These are phyloP conservation scores for Dascillus cervinus DNA, from an alignment of 2,888 invertebrate species.

Conservation along the genomic window DNA sequence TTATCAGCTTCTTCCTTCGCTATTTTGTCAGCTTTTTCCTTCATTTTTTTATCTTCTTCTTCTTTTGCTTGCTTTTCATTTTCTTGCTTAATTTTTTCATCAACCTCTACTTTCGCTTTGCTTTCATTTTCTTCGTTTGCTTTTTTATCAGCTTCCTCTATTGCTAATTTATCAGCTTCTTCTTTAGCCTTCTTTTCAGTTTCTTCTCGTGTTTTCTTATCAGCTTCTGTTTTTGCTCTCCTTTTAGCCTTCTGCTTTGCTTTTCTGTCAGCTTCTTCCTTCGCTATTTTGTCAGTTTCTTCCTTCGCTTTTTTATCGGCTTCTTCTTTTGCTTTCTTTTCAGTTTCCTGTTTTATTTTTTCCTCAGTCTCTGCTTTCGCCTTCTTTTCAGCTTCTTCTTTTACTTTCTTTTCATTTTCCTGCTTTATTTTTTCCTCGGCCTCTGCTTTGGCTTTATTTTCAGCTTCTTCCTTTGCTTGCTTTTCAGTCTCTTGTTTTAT, in stretches of 20 bases:
- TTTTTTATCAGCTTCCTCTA: slow-evolving; percentile 30
- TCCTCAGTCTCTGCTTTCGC: slow-evolving; percentile 32
- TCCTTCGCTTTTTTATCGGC: slow-evolving; percentile 33
- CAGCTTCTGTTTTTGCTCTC: slow-evolving; percentile 35
- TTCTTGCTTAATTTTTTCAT: slow-evolving; percentile 28
- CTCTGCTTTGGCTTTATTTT: slow-evolving; percentile 10
- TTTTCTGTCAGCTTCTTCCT: slow-evolving; percentile 23
- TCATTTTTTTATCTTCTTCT: slow-evolving; percentile 7
- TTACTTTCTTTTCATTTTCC: slow-evolving; percentile 5
- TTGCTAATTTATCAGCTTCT: slow-evolving; percentile 20
- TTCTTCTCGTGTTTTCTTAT: slow-evolving; percentile 33
- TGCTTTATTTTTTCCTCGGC: slow-evolving; percentile 6
- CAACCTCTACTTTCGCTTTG: slow-evolving; percentile 37
- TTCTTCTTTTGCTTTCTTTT: slow-evolving; percentile 33
- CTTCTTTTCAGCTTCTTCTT: slow-evolving; percentile 11
- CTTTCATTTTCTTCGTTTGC: slow-evolving; percentile 36
- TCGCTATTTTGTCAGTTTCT: slow-evolving; percentile 34
- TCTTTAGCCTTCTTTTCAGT: slow-evolving; percentile 33
- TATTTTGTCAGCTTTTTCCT: slow-evolving; percentile 14
- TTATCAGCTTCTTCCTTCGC: slow-evolving; percentile 9
- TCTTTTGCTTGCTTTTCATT: slow-evolving; percentile 16
- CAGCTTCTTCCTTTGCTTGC: slow-evolving; percentile 20
- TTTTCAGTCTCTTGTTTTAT: slow-evolving; percentile 9
- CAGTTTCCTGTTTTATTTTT: slow-evolving; percentile 32
- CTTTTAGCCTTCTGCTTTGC: slow-evolving; percentile 25